Conservation (phyloP, 1,140 invertebrate species). For the Antheraea mylitta region DNA sequence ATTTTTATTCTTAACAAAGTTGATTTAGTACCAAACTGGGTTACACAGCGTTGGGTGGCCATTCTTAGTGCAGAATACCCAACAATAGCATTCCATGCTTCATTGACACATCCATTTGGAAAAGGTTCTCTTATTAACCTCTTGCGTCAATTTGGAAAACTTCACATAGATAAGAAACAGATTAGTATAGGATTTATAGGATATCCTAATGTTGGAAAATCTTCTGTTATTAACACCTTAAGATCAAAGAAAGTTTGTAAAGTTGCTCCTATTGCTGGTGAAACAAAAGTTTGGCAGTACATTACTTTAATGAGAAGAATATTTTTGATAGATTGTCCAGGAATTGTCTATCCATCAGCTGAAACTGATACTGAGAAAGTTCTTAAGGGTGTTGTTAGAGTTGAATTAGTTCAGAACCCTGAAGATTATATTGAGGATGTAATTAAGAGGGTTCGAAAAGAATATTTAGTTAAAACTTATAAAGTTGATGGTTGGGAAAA, state of each 20-base stretch:
- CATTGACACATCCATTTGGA: constrained; percentile 98
- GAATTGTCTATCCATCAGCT: constrained; percentile 96
- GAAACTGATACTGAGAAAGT: constrained; percentile 98
- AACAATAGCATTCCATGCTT: constrained; percentile 98
- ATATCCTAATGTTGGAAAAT: constrained; percentile 99
- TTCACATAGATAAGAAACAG: constrained; percentile 97
- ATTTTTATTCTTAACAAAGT: constrained; percentile 98
- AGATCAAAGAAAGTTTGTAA: constrained; percentile 98
- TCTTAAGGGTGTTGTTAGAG: constrained; percentile 96
- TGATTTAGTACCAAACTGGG: constrained; percentile 97
- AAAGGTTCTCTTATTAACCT: constrained; percentile 99
- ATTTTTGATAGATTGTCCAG: constrained; percentile 99
- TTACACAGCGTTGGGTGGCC: constrained; percentile 97
- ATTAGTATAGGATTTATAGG: constrained; percentile 99
- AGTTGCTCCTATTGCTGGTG: constrained; percentile 98
- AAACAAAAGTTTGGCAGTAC: constrained; percentile 99
- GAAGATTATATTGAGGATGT: constrained; percentile 96
- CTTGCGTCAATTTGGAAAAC: constrained; percentile 96
- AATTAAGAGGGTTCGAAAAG: constrained; percentile 91
- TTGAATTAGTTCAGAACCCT: constrained; percentile 96
- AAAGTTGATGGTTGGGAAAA: constrained; percentile 90
- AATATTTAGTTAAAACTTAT: constrained; percentile 96
- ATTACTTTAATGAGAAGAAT: constrained; percentile 98
- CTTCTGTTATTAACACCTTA: constrained; percentile 98
- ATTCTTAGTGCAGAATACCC: constrained; percentile 97